These are phyloP conservation scores for Phrixothrix hirtus DNA, from an alignment of 2,888 invertebrate species.

Conservation along the genomic window DNA sequence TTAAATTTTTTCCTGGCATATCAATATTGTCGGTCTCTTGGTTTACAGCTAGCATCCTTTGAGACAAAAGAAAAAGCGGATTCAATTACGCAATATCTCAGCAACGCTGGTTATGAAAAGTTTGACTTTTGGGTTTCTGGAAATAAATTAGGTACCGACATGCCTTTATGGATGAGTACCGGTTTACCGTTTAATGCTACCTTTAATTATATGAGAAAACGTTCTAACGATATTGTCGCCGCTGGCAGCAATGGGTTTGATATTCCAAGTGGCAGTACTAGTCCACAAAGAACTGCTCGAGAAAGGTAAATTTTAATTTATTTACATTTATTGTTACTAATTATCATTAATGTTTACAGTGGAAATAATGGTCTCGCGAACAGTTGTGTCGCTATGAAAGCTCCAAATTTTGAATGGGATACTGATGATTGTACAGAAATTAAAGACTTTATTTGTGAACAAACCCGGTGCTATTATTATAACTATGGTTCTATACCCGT, in stretches of 20 bases:
- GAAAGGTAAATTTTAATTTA: conserved; percentile 62
- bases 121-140: conserved; percentile 90
- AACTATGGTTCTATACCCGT: conserved; percentile 90
- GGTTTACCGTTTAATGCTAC: conserved; percentile 85
- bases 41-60: conserved; percentile 81
- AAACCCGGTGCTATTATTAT: conserved; percentile 88
- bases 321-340: background rate
- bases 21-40: conserved; percentile 85
- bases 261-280: conserved; percentile 73
- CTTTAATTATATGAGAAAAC: conserved; percentile 78
- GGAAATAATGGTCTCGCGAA: conserved; percentile 65
- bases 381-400: conserved; percentile 78
- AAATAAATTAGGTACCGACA: conserved; percentile 82
- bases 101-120: conserved; percentile 80
- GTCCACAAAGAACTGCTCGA: conserved; percentile 76
- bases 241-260: conserved; percentile 49
- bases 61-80: conserved; percentile 87
- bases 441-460: conserved; percentile 89
- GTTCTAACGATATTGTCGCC: conserved; percentile 35
- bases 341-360: conserved; percentile 28
- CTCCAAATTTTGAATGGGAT: conserved; percentile 79
- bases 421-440: conserved; percentile 80
- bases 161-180: conserved; percentile 90
- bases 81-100: conserved; percentile 79
- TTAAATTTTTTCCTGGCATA: conserved; percentile 85